Base-by-base conservation (phyloP, 2,797 vertebrate species). In the Simalia tracyae region DNA sequence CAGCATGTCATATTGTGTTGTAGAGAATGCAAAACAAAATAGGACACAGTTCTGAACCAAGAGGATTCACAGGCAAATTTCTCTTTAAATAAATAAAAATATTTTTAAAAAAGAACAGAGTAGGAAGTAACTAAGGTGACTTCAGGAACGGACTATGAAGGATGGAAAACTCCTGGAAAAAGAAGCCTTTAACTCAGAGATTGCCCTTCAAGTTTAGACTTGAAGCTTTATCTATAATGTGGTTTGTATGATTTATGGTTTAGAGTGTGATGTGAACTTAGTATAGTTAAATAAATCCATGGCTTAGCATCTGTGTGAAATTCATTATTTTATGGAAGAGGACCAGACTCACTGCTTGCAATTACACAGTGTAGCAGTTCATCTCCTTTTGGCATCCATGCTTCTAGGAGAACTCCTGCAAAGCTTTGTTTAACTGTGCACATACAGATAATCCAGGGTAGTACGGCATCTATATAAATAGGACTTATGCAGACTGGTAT, bases 1-100 rank as follows among this genome's bases (percentile, higher is more conserved):
- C 89, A 92, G 57, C 85, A 92, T 0, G 92, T 96, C 92, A 95
- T 64, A 93, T 89, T 86, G 17, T 36, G 0, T 96, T 89, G 94
- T 85, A 94, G 63, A 93, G 28, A 94, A 90, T 92, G n/a, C 3
- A 94, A 96, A 96, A 89, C 92, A 68, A 1, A 81, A 94, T 93
- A 94, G 93, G 95, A 88, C 24, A 94, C 46, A 93, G 92, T 92
- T 26, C 91, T 36, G 92, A 89, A 68, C 8, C 88, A 84, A 57
- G 10, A 89, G 42, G 85, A 87, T 50, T 28, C 36, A 81, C 54
- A 6, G 0, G 31, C 92, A 90, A 19, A 93, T 90, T 76, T 76
- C 14, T 76, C 28, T 31, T 59, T 31, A 14, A 61, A 19, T 26
- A 89, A 36, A 57, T 6, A 76, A 59, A 46, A 24, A 15, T 46